Evolutionary conservation across 2,888 invertebrate genomes (phyloP), one percentile per base, ranked within the genome.

Genomic region (Eupithecia abbreviata): DNA sequence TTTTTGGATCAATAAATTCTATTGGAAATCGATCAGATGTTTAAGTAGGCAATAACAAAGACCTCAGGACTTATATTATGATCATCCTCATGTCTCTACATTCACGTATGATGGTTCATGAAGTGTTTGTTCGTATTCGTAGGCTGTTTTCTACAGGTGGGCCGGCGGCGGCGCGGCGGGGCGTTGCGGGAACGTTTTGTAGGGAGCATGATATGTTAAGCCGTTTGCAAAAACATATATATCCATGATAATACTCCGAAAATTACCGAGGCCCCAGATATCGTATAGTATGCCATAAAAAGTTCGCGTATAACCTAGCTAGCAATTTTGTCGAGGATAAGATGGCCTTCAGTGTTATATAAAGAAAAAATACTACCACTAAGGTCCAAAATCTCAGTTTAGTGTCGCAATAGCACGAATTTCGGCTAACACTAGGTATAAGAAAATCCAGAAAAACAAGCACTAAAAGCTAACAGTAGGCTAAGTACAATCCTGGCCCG

Each of bases 401-500:
- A 62, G 66, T 66, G 66, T 66, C 42, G 66, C 66, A 42, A 30
- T 30, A 4, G 10, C 30, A 18, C 30, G 62, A 62, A 66, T 66
- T 66, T 15, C 66, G 42, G 41, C 13, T 15, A 42, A 66, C 65
- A 55, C 55, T 55, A 55, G 55, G 55, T 62, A 30, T 62, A 66
- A 42, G 42, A 41, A 58, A 75, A 75, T 71, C 67, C 30, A 45
- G 75, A 70, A 67, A 49, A 62, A 58, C 45, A 45, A n/a, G 51
- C 58, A 15, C 71, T 62, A 71, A 73, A 51, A 69, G 12, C 67
- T 18, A 58, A 67, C 51, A 72, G 70, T 73, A 68, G 68, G n/a
- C 15, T 42, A 51, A 51, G 72, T 68, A 73, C 66, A 76, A 78
- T 75, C 76, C 73, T 62, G n/a, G 66, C 58, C 73, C 70, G 74